Percentiles rank a stretch among this genome's conserved stretches.
These are phyloP conservation scores for Heterodera filipjevi DNA, from an alignment of 2,888 invertebrate genomes.

Conservation along the genomic window DNA sequence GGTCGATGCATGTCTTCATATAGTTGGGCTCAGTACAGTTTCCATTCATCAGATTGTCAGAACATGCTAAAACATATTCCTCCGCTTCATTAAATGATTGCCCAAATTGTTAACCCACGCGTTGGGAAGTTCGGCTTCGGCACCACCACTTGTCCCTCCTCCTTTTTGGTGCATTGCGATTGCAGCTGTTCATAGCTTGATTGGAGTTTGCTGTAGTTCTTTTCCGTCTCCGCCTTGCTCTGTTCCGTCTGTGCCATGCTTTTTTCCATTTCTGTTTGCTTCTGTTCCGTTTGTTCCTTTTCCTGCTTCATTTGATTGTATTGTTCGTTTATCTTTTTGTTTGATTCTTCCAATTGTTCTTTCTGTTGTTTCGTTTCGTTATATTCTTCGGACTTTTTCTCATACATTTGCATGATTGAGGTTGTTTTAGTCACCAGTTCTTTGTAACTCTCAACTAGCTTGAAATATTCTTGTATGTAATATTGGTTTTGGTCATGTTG, in stretches of 20 bases:
- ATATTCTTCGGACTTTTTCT: background rate
- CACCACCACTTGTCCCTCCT: background rate
- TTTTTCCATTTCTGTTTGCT: background rate
- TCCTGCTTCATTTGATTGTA: background rate
- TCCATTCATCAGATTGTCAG: background rate
- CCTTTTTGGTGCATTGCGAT: background rate
- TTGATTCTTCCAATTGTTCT: background rate
- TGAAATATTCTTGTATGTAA: background rate
- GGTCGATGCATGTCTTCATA: background rate
- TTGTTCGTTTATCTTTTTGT: background rate
- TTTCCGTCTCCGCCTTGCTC: background rate
- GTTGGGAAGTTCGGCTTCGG: background rate
- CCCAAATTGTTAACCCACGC: background rate
- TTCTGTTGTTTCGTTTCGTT: background rate
- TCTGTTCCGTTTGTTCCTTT: background rate
- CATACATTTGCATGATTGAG: background rate
- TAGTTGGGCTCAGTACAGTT: background rate
- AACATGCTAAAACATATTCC: background rate
- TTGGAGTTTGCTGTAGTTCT: background rate
- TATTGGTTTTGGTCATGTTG: conserved; percentile 10
- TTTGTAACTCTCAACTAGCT: background rate
- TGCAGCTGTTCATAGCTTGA: background rate
- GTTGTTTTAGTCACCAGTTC: background rate
- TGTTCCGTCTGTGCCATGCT: background rate
- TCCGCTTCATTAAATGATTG: no score